A percentile compares a stretch with the other conserved stretches of the same genome.
Conservation (phyloP, 2,888 invertebrate genomes). For the Ormyrus rosae region DNA sequence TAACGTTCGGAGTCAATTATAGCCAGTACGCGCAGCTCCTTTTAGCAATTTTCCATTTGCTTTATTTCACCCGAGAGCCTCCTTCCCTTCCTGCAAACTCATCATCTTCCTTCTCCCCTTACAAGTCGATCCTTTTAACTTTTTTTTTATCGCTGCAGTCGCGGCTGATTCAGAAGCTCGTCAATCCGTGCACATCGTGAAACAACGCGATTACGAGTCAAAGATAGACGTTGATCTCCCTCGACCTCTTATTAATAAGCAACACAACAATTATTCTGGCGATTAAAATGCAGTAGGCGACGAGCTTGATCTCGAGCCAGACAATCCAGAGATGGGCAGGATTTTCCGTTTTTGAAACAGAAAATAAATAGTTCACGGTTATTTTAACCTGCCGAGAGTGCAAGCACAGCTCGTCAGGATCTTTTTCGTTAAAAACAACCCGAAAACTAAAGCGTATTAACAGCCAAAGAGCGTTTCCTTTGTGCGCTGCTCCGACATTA, state of each 20-base stretch:
- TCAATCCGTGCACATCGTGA: not conserved
- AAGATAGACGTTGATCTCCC: not conserved
- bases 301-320: not conserved
- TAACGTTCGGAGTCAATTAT: not conserved
- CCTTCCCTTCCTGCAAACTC: not conserved
- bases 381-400: not conserved
- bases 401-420: not conserved
- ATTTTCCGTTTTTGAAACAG: not conserved
- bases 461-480: conserved; percentile 46
- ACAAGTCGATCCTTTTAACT: not conserved
- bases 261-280: not conserved
- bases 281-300: not conserved
- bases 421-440: conserved; percentile 18
- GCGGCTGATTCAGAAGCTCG: not conserved
- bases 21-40: not conserved
- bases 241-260: not conserved
- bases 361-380: not conserved
- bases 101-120: not conserved
- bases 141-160: not conserved
- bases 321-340: not conserved
- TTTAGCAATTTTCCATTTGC: conserved; percentile 2
- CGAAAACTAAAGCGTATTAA: conserved; percentile 16
- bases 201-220: not conserved
- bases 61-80: not conserved
- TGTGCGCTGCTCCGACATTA: conserved; percentile 43